Evolutionary conservation across 2,797 vertebrate genomes (phyloP).

Genomic region (Rhynchotus rufescens): DNA sequence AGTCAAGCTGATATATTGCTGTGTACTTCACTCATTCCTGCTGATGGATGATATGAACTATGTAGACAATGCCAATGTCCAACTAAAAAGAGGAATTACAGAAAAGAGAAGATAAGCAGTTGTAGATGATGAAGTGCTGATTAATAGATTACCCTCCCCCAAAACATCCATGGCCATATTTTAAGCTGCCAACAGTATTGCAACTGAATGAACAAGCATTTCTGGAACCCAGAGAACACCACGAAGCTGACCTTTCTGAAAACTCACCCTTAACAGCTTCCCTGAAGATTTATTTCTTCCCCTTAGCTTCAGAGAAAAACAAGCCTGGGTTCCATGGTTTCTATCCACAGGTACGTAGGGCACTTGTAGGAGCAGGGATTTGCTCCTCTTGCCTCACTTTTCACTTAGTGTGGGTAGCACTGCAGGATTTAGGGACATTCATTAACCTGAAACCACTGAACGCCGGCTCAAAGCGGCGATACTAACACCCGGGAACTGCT

Average conservation of each 20-base stretch:
- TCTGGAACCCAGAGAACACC: conserved; percentile 50
- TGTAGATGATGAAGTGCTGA: conserved; percentile 65
- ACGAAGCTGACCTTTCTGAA: conserved; percentile 58
- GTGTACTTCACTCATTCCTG: conserved; percentile 46
- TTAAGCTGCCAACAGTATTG: conserved; percentile 46
- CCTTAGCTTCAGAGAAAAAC: background rate
- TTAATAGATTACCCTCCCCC: conserved; percentile 41
- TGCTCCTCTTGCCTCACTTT: background rate
- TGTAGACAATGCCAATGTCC: conserved; percentile 34
- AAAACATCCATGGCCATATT: conserved; percentile 48
- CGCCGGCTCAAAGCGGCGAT: background rate
- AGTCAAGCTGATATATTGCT: conserved; percentile 53
- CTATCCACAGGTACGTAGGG: background rate
- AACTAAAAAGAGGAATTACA: conserved; percentile 43
- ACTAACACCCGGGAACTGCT: background rate
- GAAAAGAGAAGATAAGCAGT: conserved; percentile 58
- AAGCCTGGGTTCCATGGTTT: background rate
- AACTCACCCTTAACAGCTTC: conserved; percentile 45
- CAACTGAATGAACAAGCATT: conserved; percentile 35
- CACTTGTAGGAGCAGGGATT: background rate
- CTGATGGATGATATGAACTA: conserved; percentile 53
- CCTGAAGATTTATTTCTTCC: conserved; percentile 56
- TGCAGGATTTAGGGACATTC: background rate
- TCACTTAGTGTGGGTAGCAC: background rate
- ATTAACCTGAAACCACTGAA: too few relatives aligned